phyloP scores from a whole-genome alignment of 2,113 vertebrate species.

The Ardeotis arabs region DNA sequence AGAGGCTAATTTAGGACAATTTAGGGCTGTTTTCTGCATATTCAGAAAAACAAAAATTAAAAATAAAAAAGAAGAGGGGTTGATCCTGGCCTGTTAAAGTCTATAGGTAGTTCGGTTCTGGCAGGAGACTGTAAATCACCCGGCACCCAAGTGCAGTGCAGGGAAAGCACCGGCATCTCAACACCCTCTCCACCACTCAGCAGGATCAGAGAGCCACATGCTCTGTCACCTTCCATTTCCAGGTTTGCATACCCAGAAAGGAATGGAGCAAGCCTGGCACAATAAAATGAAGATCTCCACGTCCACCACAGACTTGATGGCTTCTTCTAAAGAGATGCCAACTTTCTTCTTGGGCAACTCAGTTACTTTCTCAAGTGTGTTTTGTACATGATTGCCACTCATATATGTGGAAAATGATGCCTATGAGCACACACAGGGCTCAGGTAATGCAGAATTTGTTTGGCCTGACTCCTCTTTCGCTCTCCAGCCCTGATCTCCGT shows the following conservation, averaged over 20 bases:
- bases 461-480: not conserved
- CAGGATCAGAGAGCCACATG: not conserved
- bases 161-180: not conserved
- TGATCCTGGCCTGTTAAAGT: not conserved
- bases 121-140: not conserved
- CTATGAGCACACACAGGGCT: not conserved
- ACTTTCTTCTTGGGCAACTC: not conserved
- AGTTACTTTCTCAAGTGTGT: not conserved
- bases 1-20: conserved; percentile 38
- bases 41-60: not conserved
- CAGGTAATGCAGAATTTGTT: not conserved
- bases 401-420: not conserved
- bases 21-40: not conserved
- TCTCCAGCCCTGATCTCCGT: not conserved
- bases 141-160: not conserved
- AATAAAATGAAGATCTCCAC: not conserved
- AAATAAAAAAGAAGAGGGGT: not conserved
- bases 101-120: not conserved
- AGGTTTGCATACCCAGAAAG: not conserved
- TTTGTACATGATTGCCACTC: not conserved
- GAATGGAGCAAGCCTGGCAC: not conserved
- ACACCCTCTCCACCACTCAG: not conserved
- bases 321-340: not conserved
- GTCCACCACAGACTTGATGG: not conserved
- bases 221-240: not conserved